Evolutionary conservation across 2,797 vertebrate species (phyloP), one percentile per base, ranked within the genome.

Genomic region (Arctocebus calabarensis): DNA sequence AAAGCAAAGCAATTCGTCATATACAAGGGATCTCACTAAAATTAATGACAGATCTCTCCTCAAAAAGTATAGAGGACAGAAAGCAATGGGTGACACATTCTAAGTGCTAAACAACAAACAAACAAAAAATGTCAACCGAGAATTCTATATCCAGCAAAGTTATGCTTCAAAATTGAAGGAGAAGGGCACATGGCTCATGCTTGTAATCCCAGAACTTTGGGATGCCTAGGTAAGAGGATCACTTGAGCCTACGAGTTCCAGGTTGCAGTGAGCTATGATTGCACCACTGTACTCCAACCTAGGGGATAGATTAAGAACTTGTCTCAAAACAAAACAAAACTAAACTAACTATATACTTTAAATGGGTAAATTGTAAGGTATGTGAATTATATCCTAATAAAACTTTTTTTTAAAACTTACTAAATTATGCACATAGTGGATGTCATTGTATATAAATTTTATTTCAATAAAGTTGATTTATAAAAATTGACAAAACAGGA

Each of bases 91-190:
- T 70, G 68, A 89, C 7, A 85, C 48, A 73, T 8, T 37, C 70
- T 71, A 74, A 90, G 48, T 10, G 55, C 29, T 87, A 32, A 81
- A 85, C 59, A 17, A 9, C n/a, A 59, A n/a, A n/a, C n/a, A 59
- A n/a, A 29, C 83, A 61, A 64, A 40, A 66, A 52, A 12, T 14
- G 7, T 75, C 82, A 77, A 71, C n/a, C 5, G 83, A 75, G 5
- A 87, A 81, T 86, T 88, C 43, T 59, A 84, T n/a, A 62, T 48
- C 73, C 55, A 94, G 74, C 43, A 95, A 83, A 82, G 37, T 27
- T 77, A 37, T 71, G 48, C 29, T 88, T 83, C 73, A 82, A 73
- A 95, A 84, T 79, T 68, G n/a, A 93, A 77, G 77, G 16, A 79
- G 27, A 90, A 87, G 29, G 29, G 10, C 22, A n/a, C 48, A 32